Evolutionary conservation across 2,797 vertebrate genomes (phyloP), one percentile per base, ranked within the genome.

Genomic region (Acanthis flammea): DNA sequence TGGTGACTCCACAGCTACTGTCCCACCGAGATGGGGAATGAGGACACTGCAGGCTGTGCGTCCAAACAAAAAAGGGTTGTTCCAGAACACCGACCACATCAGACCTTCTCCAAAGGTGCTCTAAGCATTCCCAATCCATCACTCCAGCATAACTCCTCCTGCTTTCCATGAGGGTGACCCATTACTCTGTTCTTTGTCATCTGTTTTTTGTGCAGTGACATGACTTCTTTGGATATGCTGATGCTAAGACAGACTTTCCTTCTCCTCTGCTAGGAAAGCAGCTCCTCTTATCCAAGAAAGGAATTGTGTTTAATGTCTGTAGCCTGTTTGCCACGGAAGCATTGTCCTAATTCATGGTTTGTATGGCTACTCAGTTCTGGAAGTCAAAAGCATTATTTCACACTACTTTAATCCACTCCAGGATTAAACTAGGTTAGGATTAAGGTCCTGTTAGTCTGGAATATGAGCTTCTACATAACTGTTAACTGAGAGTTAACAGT

Each of bases 351-450:
- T 79, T 51, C 73, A 44, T 18, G 19, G 41, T 66, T 50, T 28
- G 21, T 23, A 4, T 3, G 35, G 85, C 55, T 87, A 47, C 67
- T 91, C 30, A 8, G 23, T 73, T 82, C 73, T 65, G 80, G 86
- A 84, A 93, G 80, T 50, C 76, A 68, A 75, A 90, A 83, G 28
- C 66, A 72, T 81, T 54, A 31, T 88, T 96, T 90, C 82, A 74
- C 42, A 30, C 61, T 33, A n/a, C 31, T 53, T 93, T 91, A 90
- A 90, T 74, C 65, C 45, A 45, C 19, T 11, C 47, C 82, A 63
- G 57, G 79, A 93, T 83, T 88, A 93, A 91, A 82, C 33, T 45
- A 48, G 45, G 78, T 88, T 65, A 41, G 70, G 92, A 92, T 90
- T 92, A 95, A 86, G 31, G 50, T 30, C 5, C 62, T 39, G n/a